Percentiles rank a stretch among this genome's conserved stretches.
phyloP scores from a whole-genome alignment of 23 tunicate species.

The Trididemnum miniatum region DNA sequence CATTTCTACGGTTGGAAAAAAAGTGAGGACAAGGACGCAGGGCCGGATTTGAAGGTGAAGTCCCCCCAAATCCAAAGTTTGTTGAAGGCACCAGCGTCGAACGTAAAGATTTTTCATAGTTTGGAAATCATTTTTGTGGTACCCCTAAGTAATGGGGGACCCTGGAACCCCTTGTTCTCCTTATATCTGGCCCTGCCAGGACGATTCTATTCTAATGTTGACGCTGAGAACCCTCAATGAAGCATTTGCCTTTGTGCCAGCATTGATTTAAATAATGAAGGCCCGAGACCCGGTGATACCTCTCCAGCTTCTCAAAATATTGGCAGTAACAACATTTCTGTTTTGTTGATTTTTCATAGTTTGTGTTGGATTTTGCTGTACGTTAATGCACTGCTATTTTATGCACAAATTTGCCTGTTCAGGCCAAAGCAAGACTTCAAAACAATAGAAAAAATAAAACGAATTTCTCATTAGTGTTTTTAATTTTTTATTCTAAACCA shows the following conservation, averaged over 20 bases:
- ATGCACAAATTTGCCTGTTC: too few species aligned
- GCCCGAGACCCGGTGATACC: neutral
- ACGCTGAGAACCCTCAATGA: neutral
- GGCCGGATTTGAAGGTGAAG: neutral
- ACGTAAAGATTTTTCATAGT: neutral
- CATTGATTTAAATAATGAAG: neutral
- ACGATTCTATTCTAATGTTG: neutral
- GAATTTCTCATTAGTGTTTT: too few species aligned
- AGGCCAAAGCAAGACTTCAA: too few species aligned
- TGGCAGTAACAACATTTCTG: neutral
- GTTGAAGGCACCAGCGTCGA: neutral
- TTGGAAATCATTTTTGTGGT: neutral
- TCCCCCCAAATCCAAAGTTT: neutral
- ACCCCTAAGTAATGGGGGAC: neutral
- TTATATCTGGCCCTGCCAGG: neutral
- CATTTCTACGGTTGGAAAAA: neutral
- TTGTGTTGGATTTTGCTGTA: neutral
- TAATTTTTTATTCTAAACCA: too few species aligned
- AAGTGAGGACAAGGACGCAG: neutral
- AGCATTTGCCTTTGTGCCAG: neutral
- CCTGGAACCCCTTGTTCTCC: neutral
- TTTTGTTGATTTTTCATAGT: neutral
- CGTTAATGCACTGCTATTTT: neutral
- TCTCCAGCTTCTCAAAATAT: neutral
- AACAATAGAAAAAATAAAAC: too few species aligned